phyloP scores from a whole-genome alignment of 2,113 vertebrate genomes.

The Gila orcuttii region DNA sequence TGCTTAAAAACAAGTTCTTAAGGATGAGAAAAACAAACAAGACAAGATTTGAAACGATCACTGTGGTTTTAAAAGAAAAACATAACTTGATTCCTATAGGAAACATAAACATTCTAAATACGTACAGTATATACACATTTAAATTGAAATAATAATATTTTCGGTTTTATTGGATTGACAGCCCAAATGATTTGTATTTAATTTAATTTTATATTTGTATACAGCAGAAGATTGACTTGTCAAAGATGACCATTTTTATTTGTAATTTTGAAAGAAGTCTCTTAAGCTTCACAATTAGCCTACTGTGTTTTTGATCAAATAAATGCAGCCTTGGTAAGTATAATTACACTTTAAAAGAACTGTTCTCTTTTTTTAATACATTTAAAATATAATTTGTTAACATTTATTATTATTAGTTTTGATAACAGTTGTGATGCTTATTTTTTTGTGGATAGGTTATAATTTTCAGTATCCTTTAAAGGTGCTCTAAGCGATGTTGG shows the following conservation, averaged over 20 bases:
- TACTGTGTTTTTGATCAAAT: not conserved
- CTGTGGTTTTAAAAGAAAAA: not conserved
- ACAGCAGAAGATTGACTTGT: not conserved
- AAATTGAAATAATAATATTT: not conserved
- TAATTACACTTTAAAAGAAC: not conserved
- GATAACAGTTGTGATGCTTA: not conserved
- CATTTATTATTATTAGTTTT: not conserved
- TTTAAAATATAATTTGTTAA: not conserved
- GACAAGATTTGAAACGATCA: not conserved
- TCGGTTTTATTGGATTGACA: too few species aligned
- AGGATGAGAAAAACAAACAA: constrained; percentile 52
- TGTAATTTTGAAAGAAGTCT: not conserved
- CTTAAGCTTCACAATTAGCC: not conserved
- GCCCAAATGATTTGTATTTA: too few species aligned
- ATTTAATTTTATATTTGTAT: not conserved
- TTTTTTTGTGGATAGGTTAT: not conserved
- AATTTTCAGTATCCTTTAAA: too few species aligned
- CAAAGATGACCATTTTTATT: not conserved
- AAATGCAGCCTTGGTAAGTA: not conserved
- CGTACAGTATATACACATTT: not conserved
- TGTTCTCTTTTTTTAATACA: not conserved
- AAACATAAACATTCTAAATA: not conserved
- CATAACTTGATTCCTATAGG: too few species aligned
- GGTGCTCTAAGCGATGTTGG: too few species aligned
- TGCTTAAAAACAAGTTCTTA: constrained; percentile 58